Base-by-base conservation (phyloP, 1,140 invertebrate genomes). In the Doryteuthis pealeii region DNA sequence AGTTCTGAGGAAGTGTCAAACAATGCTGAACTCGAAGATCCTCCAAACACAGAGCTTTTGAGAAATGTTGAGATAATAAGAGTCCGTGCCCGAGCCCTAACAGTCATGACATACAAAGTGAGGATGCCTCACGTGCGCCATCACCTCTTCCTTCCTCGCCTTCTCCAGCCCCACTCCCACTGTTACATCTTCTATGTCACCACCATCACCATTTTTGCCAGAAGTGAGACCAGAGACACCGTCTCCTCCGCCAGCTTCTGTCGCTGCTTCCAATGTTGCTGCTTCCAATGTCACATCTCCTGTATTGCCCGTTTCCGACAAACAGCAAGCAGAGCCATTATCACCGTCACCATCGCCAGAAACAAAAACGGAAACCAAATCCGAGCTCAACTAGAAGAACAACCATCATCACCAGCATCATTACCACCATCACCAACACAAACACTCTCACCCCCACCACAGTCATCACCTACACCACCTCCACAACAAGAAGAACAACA, bases 321-420 rank as follows among this genome's bases (percentile, higher is more conserved):
- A 40, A 40, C 35, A 40, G 4, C 35, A 40, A 40, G 10, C 6
- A 28, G 4, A 58, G 15, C 54, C 18, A 22, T 28, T 28, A 62
- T 5, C 54, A 1, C 12, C 54, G 18, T 1, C 54, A 1, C 18
- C 54, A 62, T 28, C 18, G 18, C 54, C 26, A 28, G 22, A 62
- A 62, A 22, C 54, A n/a, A 18, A 62, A 28, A 6, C 18, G n/a
- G n/a, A n/a, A n/a, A n/a, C n/a, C n/a, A n/a, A n/a, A n/a, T 22
- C 54, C 18, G 22, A n/a, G 22, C 54, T 18, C 22, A 62, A 18
- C 10, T 5, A 62, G 18, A 62, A n/a, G 18, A 22, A n/a, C 54
- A 62, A 62, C 54, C 10, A n/a, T 62, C 54, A 62, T 62, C 18
- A 62, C 26, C n/a, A n/a, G n/a, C 54, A 62, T 22, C 54, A 62